phyloP scores from a whole-genome alignment of 2,888 invertebrate species.

The Lepidochrysops patricia region DNA sequence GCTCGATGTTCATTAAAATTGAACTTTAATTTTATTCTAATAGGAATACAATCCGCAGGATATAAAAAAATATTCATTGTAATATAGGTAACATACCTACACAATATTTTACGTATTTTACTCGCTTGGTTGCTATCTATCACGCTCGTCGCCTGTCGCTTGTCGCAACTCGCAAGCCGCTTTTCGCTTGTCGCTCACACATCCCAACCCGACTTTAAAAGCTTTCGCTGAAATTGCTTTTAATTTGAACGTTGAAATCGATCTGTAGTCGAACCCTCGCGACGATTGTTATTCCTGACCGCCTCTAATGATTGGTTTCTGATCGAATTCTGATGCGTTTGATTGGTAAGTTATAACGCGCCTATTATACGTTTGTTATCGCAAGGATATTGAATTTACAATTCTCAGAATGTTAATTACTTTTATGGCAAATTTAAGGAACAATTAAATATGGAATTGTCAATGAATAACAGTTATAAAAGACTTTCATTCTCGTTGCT shows the following conservation, averaged over 20 bases:
- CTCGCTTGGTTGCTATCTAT: not conserved
- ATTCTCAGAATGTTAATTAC: not conserved
- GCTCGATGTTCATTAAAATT: too few relatives aligned
- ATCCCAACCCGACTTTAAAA: not conserved
- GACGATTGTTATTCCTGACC: not conserved
- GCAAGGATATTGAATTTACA: not conserved
- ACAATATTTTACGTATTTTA: not conserved
- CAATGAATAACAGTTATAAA: too few relatives aligned
- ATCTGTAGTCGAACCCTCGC: not conserved
- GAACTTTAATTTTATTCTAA: too few relatives aligned
- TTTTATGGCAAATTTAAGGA: too few relatives aligned
- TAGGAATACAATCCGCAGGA: too few relatives aligned
- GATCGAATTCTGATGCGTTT: conserved; percentile 1
- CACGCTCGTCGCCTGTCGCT: not conserved
- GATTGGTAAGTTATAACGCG: not conserved
- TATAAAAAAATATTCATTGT: too few relatives aligned
- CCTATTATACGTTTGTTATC: not conserved
- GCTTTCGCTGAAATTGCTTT: conserved; percentile 6
- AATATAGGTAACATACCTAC: too few relatives aligned
- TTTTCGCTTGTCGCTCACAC: not conserved
- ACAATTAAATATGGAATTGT: too few relatives aligned
- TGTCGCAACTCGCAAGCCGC: not conserved
- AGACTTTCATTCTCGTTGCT: too few relatives aligned
- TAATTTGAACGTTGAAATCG: not conserved
- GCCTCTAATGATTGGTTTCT: not conserved